Evolutionary conservation across 2,888 invertebrate species (phyloP).

Genomic region (Melieria crassipennis): DNA sequence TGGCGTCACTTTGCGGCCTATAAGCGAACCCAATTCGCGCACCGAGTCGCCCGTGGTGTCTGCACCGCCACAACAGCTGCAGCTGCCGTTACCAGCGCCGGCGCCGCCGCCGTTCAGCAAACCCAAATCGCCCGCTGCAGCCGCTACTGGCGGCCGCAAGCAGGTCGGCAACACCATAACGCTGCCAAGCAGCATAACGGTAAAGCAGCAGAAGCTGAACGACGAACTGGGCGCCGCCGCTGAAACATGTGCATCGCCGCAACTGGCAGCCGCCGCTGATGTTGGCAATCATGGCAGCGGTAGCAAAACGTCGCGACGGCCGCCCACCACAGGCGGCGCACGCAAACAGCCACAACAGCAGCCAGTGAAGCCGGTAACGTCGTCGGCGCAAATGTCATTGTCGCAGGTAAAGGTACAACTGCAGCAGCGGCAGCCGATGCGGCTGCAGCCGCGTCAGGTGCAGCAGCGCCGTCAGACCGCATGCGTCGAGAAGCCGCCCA

Average conservation of each 20-base stretch:
- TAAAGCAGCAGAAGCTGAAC: slow-evolving; percentile 26
- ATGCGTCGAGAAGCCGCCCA: slow-evolving; percentile 8
- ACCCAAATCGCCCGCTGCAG: slow-evolving; percentile 41
- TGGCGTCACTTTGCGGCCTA: slow-evolving; percentile 35
- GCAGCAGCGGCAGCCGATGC: not conserved
- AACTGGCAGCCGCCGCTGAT: not conserved
- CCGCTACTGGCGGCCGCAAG: slow-evolving; percentile 41
- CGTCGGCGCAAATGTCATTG: too few species aligned
- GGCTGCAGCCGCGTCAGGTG: not conserved
- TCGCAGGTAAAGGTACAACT: too few species aligned
- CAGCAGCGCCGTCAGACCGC: slow-evolving; percentile 21
- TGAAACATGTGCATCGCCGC: slow-evolving; percentile 15
- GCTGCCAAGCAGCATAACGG: slow-evolving; percentile 35
- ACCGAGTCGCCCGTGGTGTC: slow-evolving; percentile 23
- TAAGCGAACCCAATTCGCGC: slow-evolving; percentile 26
- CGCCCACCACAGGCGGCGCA: not conserved
- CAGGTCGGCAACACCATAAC: slow-evolving; percentile 40
- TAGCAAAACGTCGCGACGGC: slow-evolving; percentile 22
- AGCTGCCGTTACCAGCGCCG: slow-evolving; percentile 21
- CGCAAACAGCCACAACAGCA: slow-evolving; percentile 1
- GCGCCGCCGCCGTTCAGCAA: slow-evolving; percentile 1
- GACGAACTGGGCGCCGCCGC: slow-evolving; percentile 15
- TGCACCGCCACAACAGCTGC: slow-evolving; percentile 23
- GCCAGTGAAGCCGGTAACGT: not conserved
- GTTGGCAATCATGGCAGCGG: not conserved